Evolutionary conservation across 2,113 vertebrate genomes (phyloP).

Genomic region (Nerophis lumbriciformis): DNA sequence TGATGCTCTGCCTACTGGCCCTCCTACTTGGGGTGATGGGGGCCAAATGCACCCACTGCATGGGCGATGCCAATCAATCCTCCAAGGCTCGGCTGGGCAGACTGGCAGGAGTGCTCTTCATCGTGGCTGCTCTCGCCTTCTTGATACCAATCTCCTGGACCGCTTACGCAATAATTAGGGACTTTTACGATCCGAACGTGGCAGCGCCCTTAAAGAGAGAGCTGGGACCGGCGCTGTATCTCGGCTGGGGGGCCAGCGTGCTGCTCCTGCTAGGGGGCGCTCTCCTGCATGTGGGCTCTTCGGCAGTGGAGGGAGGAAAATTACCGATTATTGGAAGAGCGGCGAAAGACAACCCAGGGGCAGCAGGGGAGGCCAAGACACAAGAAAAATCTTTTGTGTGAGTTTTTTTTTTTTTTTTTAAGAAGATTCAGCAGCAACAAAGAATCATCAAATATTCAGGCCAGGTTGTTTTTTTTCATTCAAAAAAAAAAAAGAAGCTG

Average conservation of each 20-base stretch:
- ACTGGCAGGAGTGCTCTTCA: conserved; percentile 58
- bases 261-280: conserved; percentile 66
- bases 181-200: conserved; percentile 68
- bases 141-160: conserved; percentile 68
- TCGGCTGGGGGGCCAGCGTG: conserved; percentile 65
- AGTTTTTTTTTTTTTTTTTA: conserved; percentile 5
- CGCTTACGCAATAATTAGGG: conserved; percentile 55
- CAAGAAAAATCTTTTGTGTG: conserved; percentile 69
- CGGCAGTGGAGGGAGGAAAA: conserved; percentile 30
- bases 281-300: conserved; percentile 60
- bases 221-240: conserved; percentile 68
- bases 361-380: conserved; percentile 52
- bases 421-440: too few relatives aligned
- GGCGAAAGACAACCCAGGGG: conserved; percentile 38
- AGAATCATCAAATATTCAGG: too few relatives aligned
- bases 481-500: too few relatives aligned
- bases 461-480: too few relatives aligned
- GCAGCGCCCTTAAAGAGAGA: conserved; percentile 68
- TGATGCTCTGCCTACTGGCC: conserved; percentile 75
- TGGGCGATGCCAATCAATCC: conserved; percentile 61
- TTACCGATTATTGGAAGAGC: conserved; percentile 36
- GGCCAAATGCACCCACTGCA: conserved; percentile 80
- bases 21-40: conserved; percentile 72
- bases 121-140: conserved; percentile 58
- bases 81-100: conserved; percentile 72